Conservation (phyloP, 1,140 invertebrate species). For the Dreissena polymorpha region DNA sequence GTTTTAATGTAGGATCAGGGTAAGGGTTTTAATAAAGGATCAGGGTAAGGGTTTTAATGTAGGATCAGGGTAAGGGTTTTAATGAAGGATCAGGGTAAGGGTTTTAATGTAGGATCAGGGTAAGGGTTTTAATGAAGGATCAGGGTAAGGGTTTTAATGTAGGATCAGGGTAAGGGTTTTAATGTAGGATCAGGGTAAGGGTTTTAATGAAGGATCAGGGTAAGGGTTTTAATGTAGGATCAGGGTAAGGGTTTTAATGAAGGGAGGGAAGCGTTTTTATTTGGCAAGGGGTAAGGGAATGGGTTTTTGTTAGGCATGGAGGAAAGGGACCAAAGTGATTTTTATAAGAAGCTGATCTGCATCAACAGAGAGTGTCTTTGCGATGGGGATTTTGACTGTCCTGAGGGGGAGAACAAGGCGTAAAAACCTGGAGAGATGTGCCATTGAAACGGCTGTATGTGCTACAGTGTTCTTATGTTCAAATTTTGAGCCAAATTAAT, state of each 20-base stretch:
- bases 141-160: neutral
- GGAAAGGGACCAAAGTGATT: neutral
- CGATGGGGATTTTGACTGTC: slow-evolving; percentile 43
- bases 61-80: too few relatives aligned
- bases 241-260: neutral
- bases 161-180: neutral
- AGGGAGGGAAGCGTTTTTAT: too few relatives aligned
- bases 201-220: neutral
- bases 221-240: neutral
- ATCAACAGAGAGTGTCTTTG: slow-evolving; percentile 36
- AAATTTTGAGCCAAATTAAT: neutral
- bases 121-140: neutral
- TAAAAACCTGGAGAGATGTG: too few relatives aligned
- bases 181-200: neutral
- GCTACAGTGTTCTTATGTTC: neutral
- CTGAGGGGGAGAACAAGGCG: neutral
- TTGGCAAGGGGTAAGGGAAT: too few relatives aligned
- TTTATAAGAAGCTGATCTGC: slow-evolving; percentile 4
- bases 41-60: too few relatives aligned
- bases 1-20: neutral
- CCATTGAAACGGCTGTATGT: neutral
- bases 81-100: neutral
- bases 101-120: neutral
- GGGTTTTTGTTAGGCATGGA: too few relatives aligned
- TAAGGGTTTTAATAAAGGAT: neutral